phyloP scores from a whole-genome alignment of 1,140 invertebrate species.

The Glossosoma conforme region DNA sequence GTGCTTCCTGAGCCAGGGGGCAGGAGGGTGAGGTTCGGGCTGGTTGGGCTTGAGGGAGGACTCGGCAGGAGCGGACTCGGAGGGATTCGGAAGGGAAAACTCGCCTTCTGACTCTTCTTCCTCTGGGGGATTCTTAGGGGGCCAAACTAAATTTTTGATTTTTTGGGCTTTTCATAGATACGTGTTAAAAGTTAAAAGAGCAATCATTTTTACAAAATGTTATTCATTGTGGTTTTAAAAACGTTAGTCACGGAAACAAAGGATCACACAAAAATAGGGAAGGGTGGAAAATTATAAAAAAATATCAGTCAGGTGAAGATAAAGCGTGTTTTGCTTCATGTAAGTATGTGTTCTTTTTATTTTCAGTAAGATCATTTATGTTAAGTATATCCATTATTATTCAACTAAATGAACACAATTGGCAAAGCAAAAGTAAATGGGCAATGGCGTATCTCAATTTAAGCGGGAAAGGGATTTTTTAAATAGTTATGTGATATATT shows the following conservation, averaged over 20 bases:
- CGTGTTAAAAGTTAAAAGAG: too few relatives aligned
- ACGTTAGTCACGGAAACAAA: background rate
- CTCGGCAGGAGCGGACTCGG: conserved; percentile 2
- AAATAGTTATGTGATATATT: too few relatives aligned
- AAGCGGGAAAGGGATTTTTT: too few relatives aligned
- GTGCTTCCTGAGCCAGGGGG: conserved; percentile 28
- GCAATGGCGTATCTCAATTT: too few relatives aligned
- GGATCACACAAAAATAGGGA: conserved; percentile 31
- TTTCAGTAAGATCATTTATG: too few relatives aligned
- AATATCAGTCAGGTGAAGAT: conserved; percentile 28
- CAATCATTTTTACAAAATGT: conserved; percentile 11
- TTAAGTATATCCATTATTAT: too few relatives aligned
- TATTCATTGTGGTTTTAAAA: background rate
- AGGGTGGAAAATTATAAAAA: conserved; percentile 32
- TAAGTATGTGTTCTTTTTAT: too few relatives aligned
- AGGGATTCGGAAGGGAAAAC: conserved; percentile 25
- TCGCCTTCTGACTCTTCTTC: conserved; percentile 42
- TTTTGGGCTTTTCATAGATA: conserved; percentile 50
- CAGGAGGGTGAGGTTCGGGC: conserved; percentile 21
- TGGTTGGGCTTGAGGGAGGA: conserved; percentile 13
- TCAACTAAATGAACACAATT: too few relatives aligned
- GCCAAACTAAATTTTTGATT: conserved; percentile 59
- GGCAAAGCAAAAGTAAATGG: too few relatives aligned
- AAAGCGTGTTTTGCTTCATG: conserved; percentile 22
- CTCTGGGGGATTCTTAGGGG: conserved; percentile 48